Evolutionary conservation across 23 tunicate genomes (phyloP), one percentile per base, ranked within the genome.

Genomic region (Styela clava): DNA sequence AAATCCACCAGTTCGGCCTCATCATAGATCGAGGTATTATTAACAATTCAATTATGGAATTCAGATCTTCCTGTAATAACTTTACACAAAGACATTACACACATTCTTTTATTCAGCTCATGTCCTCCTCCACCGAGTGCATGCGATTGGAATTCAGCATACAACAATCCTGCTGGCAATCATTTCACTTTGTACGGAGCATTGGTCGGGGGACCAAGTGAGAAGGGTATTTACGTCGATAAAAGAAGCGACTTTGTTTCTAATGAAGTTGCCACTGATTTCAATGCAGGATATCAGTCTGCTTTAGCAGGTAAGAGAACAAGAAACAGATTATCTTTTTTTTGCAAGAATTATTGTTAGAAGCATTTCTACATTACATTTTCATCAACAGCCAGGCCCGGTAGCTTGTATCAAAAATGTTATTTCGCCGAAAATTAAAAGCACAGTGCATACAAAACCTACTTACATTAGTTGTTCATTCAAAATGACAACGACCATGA

Each of bases 231-330:
- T 16, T 92, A 74, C 76, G 69, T 67, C 28, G 88, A 92, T 79
- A 79, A 92, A 68, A 35, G 97, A 74, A 65, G 74, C 22, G 88
- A 92, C 83, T 92, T 78, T 64, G 86, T 92, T 16, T 65, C 88
- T 12, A 92, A 92, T 67, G 97, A 92, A 68, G 97, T 92, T 5
- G 97, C 97, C 16, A 86, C 82, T 2, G 97, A 92, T 68, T 92
- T 86, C 86, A 92, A 92, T 62, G 97, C 97, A 31, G 97, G 97
- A 19, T 92, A 87, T 56, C 97, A 92, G 78, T 83, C 86, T 27
- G 97, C 97, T 12, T 34, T 91, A 26, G 97, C 97, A 51, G 97
- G 97, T 91, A 71, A 79, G 83, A 27, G 30, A 23, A 61, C 20
- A 69, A 69, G 20, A 69, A 25, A n/a, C n/a, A n/a, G n/a, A n/a